Evolutionary conservation across 2,797 vertebrate species (phyloP), one percentile per base, ranked within the genome.

Genomic region (Decapterus maruadsi): DNA sequence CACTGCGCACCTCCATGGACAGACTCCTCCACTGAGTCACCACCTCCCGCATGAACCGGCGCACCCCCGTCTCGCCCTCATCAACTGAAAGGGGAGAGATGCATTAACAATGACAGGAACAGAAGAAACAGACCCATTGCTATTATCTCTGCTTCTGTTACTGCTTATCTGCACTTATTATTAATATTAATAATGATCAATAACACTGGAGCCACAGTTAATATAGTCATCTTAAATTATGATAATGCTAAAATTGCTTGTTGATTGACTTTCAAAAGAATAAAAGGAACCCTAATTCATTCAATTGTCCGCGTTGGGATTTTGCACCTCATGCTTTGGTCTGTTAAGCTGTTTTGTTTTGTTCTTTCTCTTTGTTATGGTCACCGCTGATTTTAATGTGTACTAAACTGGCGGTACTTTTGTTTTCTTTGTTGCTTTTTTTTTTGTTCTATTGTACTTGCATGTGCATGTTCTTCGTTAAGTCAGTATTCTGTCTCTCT

Each of bases 21-120:
- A 99, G 94, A 74, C 98, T 97, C 83, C 96, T 94, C 97, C 97
- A 98, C 89, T 98, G 97, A 31, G 94, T 94, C n/a, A 96, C 96
- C 62, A 97, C 97, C 65, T 98, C 97, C 40, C 82, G 95, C 95
- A 98, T 95, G 88, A 98, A 98, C 69, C 95, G 94, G 78, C 94
- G 95, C 59, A 98, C 96, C 17, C 91, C 96, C 46, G 63, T 72
- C 88, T 98, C 97, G 0, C 95, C 95, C 67, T 98, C 97, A 54
- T 97, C 97, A 87, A 85, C 97, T 99, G 76, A 26, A 26, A 26
- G 5, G 62, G 40, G 58, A 72, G 46, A 67, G 53, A 82, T 2
- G 64, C 11, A 57, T 19, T 22, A 42, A 40, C 36, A 67, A 70
- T 20, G 2, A 56, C 31, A 59, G 31, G 14, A 71, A 59, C 1